Percentiles rank a stretch among this genome's conserved stretches.
Conservation (phyloP, 2,113 vertebrate species). For the Pagrus major region DNA sequence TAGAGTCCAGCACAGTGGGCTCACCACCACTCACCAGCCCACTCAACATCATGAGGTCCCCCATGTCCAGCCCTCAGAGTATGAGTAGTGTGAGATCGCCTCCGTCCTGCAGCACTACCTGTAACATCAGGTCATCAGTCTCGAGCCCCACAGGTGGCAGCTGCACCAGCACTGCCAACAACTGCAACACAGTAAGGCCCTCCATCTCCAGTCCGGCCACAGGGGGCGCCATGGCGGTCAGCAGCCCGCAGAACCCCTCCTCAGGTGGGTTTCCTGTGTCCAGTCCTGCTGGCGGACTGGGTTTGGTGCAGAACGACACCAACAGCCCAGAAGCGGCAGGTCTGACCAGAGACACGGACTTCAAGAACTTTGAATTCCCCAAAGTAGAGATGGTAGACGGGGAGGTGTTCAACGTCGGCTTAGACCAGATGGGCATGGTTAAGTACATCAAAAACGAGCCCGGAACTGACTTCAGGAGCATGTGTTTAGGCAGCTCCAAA, state of each 20-base stretch:
- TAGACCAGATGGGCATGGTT: constrained; percentile 90
- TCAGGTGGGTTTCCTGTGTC: constrained; percentile 89
- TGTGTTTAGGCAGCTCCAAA: constrained; percentile 91
- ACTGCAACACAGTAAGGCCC: constrained; percentile 84
- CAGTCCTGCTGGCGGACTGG: constrained; percentile 89
- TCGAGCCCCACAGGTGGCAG: constrained; percentile 90
- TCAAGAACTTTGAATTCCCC: constrained; percentile 89
- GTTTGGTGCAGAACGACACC: constrained; percentile 87
- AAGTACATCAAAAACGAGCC: constrained; percentile 98
- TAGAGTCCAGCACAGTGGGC: constrained; percentile 90
- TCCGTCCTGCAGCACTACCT: constrained; percentile 88
- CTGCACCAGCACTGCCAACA: constrained; percentile 74
- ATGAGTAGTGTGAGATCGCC: constrained; percentile 95
- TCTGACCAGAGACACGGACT: constrained; percentile 86
- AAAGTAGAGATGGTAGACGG: constrained; percentile 93
- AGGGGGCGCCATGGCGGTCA: constrained; percentile 81
- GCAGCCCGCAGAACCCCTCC: constrained; percentile 84
- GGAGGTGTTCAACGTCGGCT: constrained; percentile 87
- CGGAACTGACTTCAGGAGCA: constrained; percentile 90
- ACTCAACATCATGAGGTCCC: constrained; percentile 94
- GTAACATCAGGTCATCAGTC: constrained; percentile 90
- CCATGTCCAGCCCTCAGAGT: constrained; percentile 96
- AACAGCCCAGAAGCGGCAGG: constrained; percentile 87
- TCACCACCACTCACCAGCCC: constrained; percentile 95
- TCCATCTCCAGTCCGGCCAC: constrained; percentile 92